Evolutionary conservation across 2,113 vertebrate species (phyloP), one percentile per base, ranked within the genome.

Genomic region (Rutilus rutilus): DNA sequence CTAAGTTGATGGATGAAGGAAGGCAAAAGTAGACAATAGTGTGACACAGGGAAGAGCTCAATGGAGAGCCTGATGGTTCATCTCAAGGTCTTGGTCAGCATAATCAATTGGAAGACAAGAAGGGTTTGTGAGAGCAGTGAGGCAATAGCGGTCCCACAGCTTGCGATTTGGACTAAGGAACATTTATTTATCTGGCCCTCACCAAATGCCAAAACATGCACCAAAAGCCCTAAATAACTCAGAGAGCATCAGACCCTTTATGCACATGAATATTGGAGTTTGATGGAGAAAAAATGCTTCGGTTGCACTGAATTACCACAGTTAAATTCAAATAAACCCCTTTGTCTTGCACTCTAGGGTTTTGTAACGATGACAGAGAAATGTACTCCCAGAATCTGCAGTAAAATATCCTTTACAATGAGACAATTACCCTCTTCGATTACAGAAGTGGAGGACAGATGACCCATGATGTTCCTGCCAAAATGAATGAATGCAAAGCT

Each of bases 1-100:
- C 88, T 82, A 88, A 87, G 86, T 90, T 92, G 91, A 94, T 92
- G 90, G 87, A 94, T 93, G 91, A 88, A 82, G 64, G 36, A 82
- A 69, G 52, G 87, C 82, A 84, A 73, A 54, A 86, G 86, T 86
- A 90, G 88, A 90, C 91, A 89, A 88, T 88, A 79, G 75, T 57
- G 59, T 27, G 54, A 75, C 80, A 90, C 88, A 59, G 82, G 86
- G 69, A 87, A 86, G 87, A 91, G 91, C 90, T 47, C n/a, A 65
- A 85, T 88, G 85, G 73, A 89, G 39, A 81, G 36, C 59, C 27
- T 27, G 36, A 21, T 80, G 33, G 79, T 67, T 82, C 79, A 78
- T 89, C 78, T 90, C 90, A 91, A 89, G 77, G 90, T 65, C 50
- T 84, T 57, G 73, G 83, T 87, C 83, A 65, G 79, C 54, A 47